Evolutionary conservation across 2,797 vertebrate genomes (phyloP), one percentile per base, ranked within the genome.

Genomic region (Gastrophryne carolinensis): DNA sequence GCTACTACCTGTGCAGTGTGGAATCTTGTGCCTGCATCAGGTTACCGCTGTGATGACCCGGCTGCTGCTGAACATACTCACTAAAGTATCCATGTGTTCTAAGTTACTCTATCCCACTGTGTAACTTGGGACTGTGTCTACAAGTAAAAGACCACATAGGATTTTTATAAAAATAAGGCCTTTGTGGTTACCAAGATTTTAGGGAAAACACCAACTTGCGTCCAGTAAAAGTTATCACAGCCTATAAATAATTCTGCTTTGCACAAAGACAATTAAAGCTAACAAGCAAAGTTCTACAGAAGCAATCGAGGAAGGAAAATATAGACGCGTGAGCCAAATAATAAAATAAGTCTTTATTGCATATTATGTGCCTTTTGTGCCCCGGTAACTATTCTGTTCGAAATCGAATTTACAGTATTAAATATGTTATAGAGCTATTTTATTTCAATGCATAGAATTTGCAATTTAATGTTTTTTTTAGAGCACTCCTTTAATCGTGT

Each of bases 301-400:
- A 72, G 75, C 67, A 71, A 63, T 56, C 29, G 34, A 1, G n/a
- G 52, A 58, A 53, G 75, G 50, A 65, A 77, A 71, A 57, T 56
- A 26, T n/a, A 34, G 56, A 32, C 62, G 34, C 61, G 19, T 56
- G n/a, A n/a, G 66, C 74, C 74, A 77, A 77, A 71, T 70, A 77
- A 49, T 70, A 77, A 77, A 77, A 70, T 77, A 70, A 47, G 17
- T 63, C 64, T 77, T 77, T 57, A 77, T 57, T 44, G 12, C 47
- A 64, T 64, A 70, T 58, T 50, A 64, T 58, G 56, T 6, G 52
- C 29, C 37, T 71, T 77, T 50, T 58, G 60, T 57, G 53, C 39
- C 52, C 65, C 50, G n/a, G 29, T 64, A 77, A 71, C 32, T 21
- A 49, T 56, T 17, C 64, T 56, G 63, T 3, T 47, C n/a, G 50